Conservation (phyloP, 2,797 vertebrate genomes). For the Benthosema pterotum region DNA sequence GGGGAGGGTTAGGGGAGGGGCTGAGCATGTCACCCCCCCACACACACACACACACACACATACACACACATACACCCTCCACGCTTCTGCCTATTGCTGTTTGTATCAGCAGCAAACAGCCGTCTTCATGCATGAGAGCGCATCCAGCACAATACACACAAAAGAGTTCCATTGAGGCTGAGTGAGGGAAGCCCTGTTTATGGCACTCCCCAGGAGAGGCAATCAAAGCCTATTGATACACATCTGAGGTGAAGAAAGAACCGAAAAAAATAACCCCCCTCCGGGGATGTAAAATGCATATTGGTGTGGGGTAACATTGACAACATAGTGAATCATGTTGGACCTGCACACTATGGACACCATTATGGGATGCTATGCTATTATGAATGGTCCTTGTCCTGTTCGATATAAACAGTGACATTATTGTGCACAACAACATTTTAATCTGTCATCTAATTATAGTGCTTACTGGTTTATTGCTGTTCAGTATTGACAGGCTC, state of each 20-base stretch:
- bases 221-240: constrained; percentile 55
- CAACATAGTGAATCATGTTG: constrained; percentile 16
- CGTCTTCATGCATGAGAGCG: constrained; percentile 58
- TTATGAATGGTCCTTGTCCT: constrained; percentile 23
- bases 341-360: neutral
- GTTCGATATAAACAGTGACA: constrained; percentile 22
- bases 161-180: constrained; percentile 49
- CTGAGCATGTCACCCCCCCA: neutral
- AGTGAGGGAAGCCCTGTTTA: constrained; percentile 61
- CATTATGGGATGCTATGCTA: constrained; percentile 27
- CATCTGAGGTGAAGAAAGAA: constrained; percentile 46
- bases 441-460: constrained; percentile 7
- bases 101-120: constrained; percentile 60
- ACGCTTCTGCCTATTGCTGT: constrained; percentile 47
- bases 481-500: neutral
- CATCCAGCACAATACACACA: constrained; percentile 47
- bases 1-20: no score
- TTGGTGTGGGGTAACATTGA: constrained; percentile 30
- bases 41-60: constrained; percentile 6
- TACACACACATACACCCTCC: neutral
- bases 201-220: constrained; percentile 43
- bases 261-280: neutral
- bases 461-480: neutral
- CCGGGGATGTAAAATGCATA: constrained; percentile 27
- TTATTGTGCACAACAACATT: neutral